A percentile compares a stretch with the other conserved stretches of the same genome.
Evolutionary conservation across 2,888 invertebrate genomes (phyloP).

Genomic region (Phalera bucephala): DNA sequence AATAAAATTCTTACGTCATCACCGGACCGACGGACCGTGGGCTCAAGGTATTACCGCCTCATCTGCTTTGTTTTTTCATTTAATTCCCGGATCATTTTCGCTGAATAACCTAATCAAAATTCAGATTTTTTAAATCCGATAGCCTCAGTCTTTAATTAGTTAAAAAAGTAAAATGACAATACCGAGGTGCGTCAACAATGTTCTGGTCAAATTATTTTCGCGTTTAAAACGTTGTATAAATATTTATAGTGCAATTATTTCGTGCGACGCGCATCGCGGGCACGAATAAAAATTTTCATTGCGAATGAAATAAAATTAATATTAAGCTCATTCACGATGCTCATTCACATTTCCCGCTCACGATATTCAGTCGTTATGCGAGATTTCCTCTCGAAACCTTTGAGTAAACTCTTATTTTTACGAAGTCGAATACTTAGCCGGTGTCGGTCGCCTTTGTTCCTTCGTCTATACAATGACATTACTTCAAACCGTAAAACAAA

Average conservation of each 20-base stretch:
- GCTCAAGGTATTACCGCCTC: slow-evolving; percentile 59
- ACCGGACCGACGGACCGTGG: slow-evolving; percentile 44
- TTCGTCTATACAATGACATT: slow-evolving; percentile 52
- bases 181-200: too few species aligned
- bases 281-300: slow-evolving; percentile 17
- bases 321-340: slow-evolving; percentile 24
- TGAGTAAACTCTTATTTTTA: slow-evolving; percentile 36
- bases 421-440: slow-evolving; percentile 29
- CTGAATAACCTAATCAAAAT: slow-evolving; percentile 31
- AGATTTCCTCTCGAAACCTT: slow-evolving; percentile 34
- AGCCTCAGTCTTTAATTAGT: too few species aligned
- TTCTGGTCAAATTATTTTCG: too few species aligned
- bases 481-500: slow-evolving; percentile 62
- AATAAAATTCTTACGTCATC: slow-evolving; percentile 77
- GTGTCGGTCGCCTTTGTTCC: slow-evolving; percentile 36
- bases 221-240: too few species aligned
- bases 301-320: slow-evolving; percentile 29
- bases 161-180: too few species aligned
- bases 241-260: too few species aligned
- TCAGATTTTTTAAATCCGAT: slow-evolving; percentile 10
- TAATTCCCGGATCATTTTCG: slow-evolving; percentile 43
- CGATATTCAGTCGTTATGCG: slow-evolving; percentile 36
- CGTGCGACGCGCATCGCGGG: background rate
- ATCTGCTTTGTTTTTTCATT: slow-evolving; percentile 53
- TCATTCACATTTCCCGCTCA: slow-evolving; percentile 30